Evolutionary conservation across 2,113 vertebrate genomes (phyloP), one percentile per base, ranked within the genome.

Genomic region (Rana temporaria): DNA sequence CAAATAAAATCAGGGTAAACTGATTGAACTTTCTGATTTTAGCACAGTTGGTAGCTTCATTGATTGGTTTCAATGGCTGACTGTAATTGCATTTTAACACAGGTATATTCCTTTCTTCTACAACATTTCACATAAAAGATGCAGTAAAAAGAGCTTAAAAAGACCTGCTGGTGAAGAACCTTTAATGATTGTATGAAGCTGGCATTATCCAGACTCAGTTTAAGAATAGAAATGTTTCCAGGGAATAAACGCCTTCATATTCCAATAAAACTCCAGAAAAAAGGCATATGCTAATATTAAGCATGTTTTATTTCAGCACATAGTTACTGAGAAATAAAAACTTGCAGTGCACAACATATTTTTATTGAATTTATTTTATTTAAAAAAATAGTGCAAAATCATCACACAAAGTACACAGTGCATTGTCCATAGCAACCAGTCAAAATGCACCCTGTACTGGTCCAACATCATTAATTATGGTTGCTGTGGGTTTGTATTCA

Each of bases 161-260:
- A 42, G 30, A 1, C 57, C 48, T 56, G 30, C 73, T 62, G 60
- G 60, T 48, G 20, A 38, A 76, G 7, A 18, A 14, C 7, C 64
- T 79, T 68, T 80, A 22, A 70, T 68, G 14, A 42, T 20, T 80
- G n/a, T 24, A 60, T 62, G 12, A 55, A 80, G 53, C 18, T 80
- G 67, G 66, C 67, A 69, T 80, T 69, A 80, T 80, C 53, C 64
- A 80, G 66, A 18, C 52, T 68, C 34, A 70, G 19, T 53, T 69
- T 38, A 80, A 34, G 65, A 69, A 68, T 16, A 69, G n/a, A 56
- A 56, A 26, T 15, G 30, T 69, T 68, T 80, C 78, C 65, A 69
- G 26, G 78, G 30, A 69, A 78, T 65, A 22, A 66, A 53, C 75
- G 70, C 55, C 70, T 59, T 57, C 70, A 66, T 78, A 78, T 78